Evolutionary conservation across 2,113 vertebrate species (phyloP), one percentile per base, ranked within the genome.

Genomic region (Loxodonta africana): DNA sequence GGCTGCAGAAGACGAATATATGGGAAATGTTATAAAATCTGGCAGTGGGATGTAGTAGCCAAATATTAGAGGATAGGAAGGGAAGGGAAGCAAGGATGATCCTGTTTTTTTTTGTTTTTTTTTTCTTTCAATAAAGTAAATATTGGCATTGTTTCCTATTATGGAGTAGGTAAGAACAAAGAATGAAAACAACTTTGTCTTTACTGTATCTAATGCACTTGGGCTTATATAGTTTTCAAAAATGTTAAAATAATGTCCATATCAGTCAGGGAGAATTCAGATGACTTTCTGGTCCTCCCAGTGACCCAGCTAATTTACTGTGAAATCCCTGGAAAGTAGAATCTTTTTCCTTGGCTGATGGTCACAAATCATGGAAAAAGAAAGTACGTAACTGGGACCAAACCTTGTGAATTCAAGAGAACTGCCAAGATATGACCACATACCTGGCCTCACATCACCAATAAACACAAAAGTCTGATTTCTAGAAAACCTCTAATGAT

Each of bases 331-430:
- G 6, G 20, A 77, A 82, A 46, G 1, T 41, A 69, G 8, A 67
- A 78, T 28, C 65, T 85, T 88, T 84, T 51, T 93, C 73, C 83
- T 74, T 96, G 63, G 87, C 23, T 30, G 17, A n/a, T 4, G 51
- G n/a, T 78, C 44, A 83, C 25, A 93, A 97, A 78, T 74, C 67
- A 85, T 41, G 33, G 53, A 23, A 83, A 82, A 94, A 65, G 23
- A 73, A 93, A 97, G 26, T 44, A 57, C 15, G 53, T 57, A 80
- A 81, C 15, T 78, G 21, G 23, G 48, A 44, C 25, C 25, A 62
- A 95, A 91, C 26, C 41, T 77, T n/a, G 69, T 17, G 10, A 73
- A 51, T 81, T 21, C 57, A 4, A 21, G 80, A 60, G 2, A 89
- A 87, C 4, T 85, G 85, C 21, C 33, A 57, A 89, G 93, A 63